A percentile compares a stretch with the other conserved stretches of the same genome.
These are phyloP conservation scores for Ancistrus triradiatus DNA, from an alignment of 2,113 vertebrate species.

Conservation along the genomic window DNA sequence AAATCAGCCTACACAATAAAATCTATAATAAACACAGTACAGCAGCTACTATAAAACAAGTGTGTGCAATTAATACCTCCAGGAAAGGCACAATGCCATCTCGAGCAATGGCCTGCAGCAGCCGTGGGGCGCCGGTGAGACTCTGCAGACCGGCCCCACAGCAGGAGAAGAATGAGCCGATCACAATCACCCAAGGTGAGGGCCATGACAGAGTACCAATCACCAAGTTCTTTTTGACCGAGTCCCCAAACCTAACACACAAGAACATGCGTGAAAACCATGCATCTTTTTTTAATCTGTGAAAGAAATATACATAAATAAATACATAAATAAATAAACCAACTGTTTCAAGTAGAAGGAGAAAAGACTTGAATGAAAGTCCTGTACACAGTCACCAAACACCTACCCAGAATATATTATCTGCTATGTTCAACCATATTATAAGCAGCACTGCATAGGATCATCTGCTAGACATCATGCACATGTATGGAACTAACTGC, in stretches of 20 bases:
- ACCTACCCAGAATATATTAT: too few species aligned
- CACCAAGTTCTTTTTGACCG: slow-evolving; percentile 88
- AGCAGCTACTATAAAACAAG: neutral
- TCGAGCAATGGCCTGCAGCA: slow-evolving; percentile 91
- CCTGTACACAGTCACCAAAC: too few species aligned
- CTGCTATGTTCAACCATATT: too few species aligned
- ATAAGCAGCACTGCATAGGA: too few species aligned
- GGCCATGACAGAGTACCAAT: slow-evolving; percentile 94
- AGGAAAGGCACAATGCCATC: slow-evolving; percentile 92
- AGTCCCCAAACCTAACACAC: slow-evolving; percentile 93
- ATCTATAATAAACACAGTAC: neutral
- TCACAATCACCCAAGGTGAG: slow-evolving; percentile 96
- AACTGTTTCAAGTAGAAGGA: too few species aligned
- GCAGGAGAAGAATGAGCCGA: slow-evolving; percentile 95
- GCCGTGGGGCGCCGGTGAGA: slow-evolving; percentile 87
- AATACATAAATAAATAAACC: too few species aligned
- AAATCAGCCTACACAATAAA: too few species aligned
- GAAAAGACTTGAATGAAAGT: too few species aligned
- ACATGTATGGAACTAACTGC: too few species aligned
- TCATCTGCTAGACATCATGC: too few species aligned
- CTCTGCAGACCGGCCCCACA: slow-evolving; percentile 94
- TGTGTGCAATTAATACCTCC: slow-evolving; percentile 65
- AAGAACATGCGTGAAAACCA: neutral
- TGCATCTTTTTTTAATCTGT: too few species aligned
- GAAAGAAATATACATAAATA: too few species aligned